Percentiles rank a stretch among this genome's conserved stretches.
Evolutionary conservation across 2,113 vertebrate species (phyloP).

Genomic region (Trematomus loennbergii): DNA sequence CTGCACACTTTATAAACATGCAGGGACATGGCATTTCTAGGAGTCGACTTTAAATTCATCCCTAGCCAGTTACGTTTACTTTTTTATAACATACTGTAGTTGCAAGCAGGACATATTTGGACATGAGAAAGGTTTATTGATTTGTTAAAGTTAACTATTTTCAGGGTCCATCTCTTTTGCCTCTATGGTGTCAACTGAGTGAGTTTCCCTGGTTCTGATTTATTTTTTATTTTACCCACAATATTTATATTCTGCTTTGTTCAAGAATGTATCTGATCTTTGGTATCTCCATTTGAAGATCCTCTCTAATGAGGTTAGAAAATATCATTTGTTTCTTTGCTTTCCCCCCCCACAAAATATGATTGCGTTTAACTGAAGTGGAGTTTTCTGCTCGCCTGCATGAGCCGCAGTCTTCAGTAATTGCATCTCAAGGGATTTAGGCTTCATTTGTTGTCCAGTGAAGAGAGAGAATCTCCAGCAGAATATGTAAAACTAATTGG

Average conservation of each 20-base stretch:
- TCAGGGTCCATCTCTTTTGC: neutral
- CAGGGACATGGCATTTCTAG: neutral
- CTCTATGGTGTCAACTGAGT: neutral
- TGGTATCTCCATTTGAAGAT: conserved; percentile 44
- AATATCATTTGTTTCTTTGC: conserved; percentile 36
- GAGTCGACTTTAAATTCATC: neutral
- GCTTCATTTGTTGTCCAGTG: conserved; percentile 69
- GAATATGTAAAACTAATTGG: conserved; percentile 52
- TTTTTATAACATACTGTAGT: neutral
- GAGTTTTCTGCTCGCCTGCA: conserved; percentile 43
- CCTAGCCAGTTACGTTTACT: neutral
- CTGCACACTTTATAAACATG: neutral
- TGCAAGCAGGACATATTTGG: neutral
- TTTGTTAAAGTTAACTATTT: neutral
- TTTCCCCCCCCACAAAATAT: conserved; percentile 27
- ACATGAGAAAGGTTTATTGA: neutral
- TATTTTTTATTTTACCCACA: neutral
- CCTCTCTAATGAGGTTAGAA: conserved; percentile 52
- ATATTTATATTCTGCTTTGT: conserved; percentile 19
- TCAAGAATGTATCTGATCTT: conserved; percentile 19
- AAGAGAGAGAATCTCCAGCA: conserved; percentile 48
- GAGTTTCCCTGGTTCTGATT: neutral
- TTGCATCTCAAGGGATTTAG: conserved; percentile 70
- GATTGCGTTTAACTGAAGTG: conserved; percentile 42
- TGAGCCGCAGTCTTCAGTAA: conserved; percentile 63